A percentile compares a stretch with the other conserved stretches of the same genome.
phyloP scores from a whole-genome alignment of 2,113 vertebrate genomes.

The Lichenostomus cassidix region DNA sequence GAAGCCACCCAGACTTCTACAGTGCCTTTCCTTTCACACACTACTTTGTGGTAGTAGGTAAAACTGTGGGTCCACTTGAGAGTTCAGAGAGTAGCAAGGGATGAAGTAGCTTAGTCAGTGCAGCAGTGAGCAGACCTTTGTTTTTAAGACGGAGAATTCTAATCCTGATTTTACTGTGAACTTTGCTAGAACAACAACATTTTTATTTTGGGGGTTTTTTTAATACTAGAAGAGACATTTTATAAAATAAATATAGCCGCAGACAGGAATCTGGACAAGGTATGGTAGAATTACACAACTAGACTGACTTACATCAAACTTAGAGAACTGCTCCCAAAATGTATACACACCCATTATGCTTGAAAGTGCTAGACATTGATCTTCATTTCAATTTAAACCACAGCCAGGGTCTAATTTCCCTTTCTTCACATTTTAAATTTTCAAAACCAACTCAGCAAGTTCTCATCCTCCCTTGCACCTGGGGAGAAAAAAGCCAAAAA shows the following conservation, averaged over 20 bases:
- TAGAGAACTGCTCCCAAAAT: slow-evolving; percentile 25
- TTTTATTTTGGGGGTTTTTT: not conserved
- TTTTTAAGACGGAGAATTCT: not conserved
- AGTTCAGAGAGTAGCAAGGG: not conserved
- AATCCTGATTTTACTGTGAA: not conserved
- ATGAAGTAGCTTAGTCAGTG: not conserved
- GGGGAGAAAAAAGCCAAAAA: slow-evolving; percentile 40
- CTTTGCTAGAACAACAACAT: not conserved
- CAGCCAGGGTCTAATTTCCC: slow-evolving; percentile 63
- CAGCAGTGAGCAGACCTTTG: not conserved
- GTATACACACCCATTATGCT: slow-evolving; percentile 31
- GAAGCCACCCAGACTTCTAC: not conserved
- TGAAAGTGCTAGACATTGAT: slow-evolving; percentile 54
- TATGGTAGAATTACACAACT: slow-evolving; percentile 36
- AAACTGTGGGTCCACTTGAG: not conserved
- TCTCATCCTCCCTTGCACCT: slow-evolving; percentile 60
- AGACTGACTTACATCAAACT: slow-evolving; percentile 51
- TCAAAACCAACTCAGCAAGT: slow-evolving; percentile 66
- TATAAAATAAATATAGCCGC: slow-evolving; percentile 39
- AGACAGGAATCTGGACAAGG: slow-evolving; percentile 6
- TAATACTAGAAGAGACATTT: not conserved
- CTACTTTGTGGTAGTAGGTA: not conserved
- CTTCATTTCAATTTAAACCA: slow-evolving; percentile 59
- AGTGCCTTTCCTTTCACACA: not conserved
- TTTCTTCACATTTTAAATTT: slow-evolving; percentile 66